Conservation (phyloP, 1,140 invertebrate species). For the Leptoteleia sp. region DNA sequence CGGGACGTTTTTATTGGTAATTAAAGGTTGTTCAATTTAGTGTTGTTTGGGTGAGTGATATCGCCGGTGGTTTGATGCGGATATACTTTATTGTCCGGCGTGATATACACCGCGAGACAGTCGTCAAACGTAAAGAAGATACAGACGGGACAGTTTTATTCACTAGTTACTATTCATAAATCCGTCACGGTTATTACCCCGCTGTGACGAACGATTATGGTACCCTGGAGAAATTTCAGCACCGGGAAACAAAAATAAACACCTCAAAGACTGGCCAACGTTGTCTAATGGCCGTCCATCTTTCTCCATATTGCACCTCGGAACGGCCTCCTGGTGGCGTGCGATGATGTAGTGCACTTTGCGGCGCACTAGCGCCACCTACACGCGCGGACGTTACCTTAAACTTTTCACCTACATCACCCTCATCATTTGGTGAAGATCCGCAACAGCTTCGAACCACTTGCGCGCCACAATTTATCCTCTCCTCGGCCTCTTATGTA, state of each 20-base stretch:
- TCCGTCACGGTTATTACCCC: conserved; percentile 55
- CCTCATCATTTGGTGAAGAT: conserved; percentile 53
- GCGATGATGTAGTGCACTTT: conserved; percentile 55
- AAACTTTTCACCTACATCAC: conserved; percentile 54
- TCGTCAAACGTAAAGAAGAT: conserved; percentile 51
- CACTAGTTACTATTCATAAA: conserved; percentile 59
- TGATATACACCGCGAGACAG: conserved; percentile 39
- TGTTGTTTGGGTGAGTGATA: conserved; percentile 11
- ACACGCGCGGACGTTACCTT: conserved; percentile 17
- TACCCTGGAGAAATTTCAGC: conserved; percentile 31
- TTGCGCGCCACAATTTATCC: conserved; percentile 58
- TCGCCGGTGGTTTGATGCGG: conserved; percentile 3
- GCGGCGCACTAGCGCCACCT: conserved; percentile 19
- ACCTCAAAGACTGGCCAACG: too few relatives aligned
- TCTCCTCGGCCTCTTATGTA: conserved; percentile 27
- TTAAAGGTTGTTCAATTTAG: background rate
- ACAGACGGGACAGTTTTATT: conserved; percentile 43
- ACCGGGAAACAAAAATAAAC: conserved; percentile 19
- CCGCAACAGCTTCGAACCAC: conserved; percentile 1
- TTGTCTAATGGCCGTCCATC: conserved; percentile 37
- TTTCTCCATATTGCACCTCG: conserved; percentile 23
- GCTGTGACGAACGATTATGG: conserved; percentile 41
- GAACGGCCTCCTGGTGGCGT: conserved; percentile 17
- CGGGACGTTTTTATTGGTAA: too few relatives aligned
- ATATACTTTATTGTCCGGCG: conserved; percentile 12